Base-by-base conservation (phyloP, 2,888 invertebrate species). In the Hipparchia semele region DNA sequence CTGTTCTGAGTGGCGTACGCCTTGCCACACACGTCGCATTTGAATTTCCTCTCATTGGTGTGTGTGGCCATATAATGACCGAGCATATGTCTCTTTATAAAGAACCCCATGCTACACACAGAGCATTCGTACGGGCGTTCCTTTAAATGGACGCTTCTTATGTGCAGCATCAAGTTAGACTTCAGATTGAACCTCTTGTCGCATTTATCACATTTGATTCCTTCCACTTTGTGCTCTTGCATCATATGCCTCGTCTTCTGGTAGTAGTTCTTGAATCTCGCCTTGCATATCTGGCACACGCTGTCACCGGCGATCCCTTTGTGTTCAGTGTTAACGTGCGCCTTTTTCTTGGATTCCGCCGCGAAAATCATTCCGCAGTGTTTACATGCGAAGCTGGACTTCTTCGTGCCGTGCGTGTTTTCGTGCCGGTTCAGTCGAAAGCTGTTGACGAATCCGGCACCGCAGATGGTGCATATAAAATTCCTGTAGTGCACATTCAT, bases 21-120 rank as follows among this genome's bases (percentile, higher is more conserved):
- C 71, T 95, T 95, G 0, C 95, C 94, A 77, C 96, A 96, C 0
- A 95, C 88, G 12, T 95, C 95, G 77, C 96, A 96, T 71, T 95
- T 94, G 73, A 94, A 95, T 39, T 91, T 92, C 53, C 94, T 90
- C 59, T 95, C 95, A 66, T 94, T 94, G 0, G 93, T 93, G 71
- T 93, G 93, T 10, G 90, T 91, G 2, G 91, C 90, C 84, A 92
- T 83, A 71, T 94, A 93, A 79, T 95, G 95, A 0, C 90, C 91
- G 13, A 91, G 78, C 86, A 92, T 91, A 76, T 94, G 94, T 0
- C 90, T 80, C 75, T 91, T 91, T 2, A 90, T 89, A 23, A 93
- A 94, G 79, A 94, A 94, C 0, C 90, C 90, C 90, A 93, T 94
- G 56, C 85, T 90, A 68, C 94, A 94, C 0, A 91, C 90, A 0